These are phyloP conservation scores for Acrobasis consociella DNA, from an alignment of 2,888 invertebrate genomes.

Conservation along the genomic window DNA sequence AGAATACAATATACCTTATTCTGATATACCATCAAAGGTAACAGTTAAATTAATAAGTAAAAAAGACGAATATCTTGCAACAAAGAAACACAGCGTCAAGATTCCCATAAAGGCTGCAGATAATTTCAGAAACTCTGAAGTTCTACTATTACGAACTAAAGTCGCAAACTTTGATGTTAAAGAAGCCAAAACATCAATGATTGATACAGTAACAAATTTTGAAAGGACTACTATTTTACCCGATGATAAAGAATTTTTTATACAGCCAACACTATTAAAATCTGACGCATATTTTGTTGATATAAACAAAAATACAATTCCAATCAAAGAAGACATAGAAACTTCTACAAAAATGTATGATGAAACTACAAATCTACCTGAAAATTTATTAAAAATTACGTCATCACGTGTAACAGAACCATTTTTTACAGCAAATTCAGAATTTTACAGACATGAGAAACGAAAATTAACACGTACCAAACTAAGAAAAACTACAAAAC, in stretches of 20 bases:
- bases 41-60: too few species aligned
- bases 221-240: neutral
- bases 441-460: neutral
- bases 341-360: neutral
- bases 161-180: neutral
- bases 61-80: too few species aligned
- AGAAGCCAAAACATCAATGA: neutral
- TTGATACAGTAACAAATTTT: neutral
- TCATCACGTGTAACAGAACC: neutral
- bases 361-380: neutral
- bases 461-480: neutral
- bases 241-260: neutral
- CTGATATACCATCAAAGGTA: too few species aligned
- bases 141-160: neutral
- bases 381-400: neutral
- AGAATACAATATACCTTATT: too few species aligned
- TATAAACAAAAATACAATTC: conserved; percentile 10
- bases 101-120: too few species aligned
- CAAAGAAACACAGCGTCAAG: too few species aligned
- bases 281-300: neutral
- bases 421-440: neutral
- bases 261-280: neutral
- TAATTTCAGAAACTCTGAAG: too few species aligned
- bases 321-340: conserved; percentile 10
- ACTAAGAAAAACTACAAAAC: neutral